phyloP scores from a whole-genome alignment of 1,140 invertebrate species.

The Melipona quadrifasciata region DNA sequence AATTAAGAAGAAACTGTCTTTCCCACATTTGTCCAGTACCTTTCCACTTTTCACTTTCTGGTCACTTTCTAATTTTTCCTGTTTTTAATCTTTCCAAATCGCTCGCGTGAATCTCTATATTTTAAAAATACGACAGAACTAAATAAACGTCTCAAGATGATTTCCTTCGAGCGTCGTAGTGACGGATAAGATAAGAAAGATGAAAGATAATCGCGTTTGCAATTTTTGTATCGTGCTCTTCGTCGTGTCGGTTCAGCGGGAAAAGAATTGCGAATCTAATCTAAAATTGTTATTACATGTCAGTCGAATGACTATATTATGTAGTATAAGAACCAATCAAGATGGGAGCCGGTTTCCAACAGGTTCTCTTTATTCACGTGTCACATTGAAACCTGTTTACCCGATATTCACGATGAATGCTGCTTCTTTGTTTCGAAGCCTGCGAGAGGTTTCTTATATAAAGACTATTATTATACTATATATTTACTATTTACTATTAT shows the following conservation, averaged over 20 bases:
- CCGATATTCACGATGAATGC: background rate
- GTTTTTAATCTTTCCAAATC: background rate
- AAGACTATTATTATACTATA: background rate
- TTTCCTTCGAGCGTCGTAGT: background rate
- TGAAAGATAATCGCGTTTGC: background rate
- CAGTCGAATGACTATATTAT: background rate
- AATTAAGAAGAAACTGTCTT: no score
- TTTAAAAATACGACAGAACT: no score
- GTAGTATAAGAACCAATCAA: background rate
- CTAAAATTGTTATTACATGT: no score
- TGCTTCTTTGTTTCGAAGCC: background rate
- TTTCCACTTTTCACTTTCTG: no score
- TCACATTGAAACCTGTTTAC: conserved; percentile 10
- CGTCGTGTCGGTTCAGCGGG: background rate
- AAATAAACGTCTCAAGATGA: background rate
- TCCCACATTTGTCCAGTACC: no score
- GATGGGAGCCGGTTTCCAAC: conserved; percentile 20
- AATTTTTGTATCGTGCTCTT: background rate
- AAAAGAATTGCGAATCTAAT: background rate
- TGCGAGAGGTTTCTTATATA: background rate
- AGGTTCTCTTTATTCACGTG: background rate
- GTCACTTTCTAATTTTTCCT: background rate
- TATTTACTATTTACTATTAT: no score
- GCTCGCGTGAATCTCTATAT: background rate
- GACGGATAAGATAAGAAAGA: background rate